These are phyloP conservation scores for Seira ritae DNA, from an alignment of 2,888 invertebrate genomes.

Conservation along the genomic window DNA sequence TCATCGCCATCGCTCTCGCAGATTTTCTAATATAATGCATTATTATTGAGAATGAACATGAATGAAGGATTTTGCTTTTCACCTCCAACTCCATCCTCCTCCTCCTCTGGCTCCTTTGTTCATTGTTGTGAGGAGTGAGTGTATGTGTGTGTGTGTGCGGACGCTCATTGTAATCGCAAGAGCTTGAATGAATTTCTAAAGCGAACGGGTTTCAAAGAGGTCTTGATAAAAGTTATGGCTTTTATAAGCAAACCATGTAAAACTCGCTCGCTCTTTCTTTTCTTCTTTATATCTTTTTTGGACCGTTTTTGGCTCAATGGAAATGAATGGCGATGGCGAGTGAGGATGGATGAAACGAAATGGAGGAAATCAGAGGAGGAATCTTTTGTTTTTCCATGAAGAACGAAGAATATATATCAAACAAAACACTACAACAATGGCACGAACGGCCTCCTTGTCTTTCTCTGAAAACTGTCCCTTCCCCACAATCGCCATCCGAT, in stretches of 20 bases:
- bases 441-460: neutral
- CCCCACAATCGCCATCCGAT: too few relatives aligned
- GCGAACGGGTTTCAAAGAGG: constrained; percentile 56
- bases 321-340: constrained; percentile 44
- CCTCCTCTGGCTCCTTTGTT: too few relatives aligned
- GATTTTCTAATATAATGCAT: neutral
- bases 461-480: neutral
- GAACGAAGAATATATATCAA: constrained; percentile 34
- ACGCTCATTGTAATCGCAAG: constrained; percentile 48
- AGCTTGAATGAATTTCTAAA: neutral
- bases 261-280: constrained; percentile 34
- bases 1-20: neutral
- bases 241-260: constrained; percentile 48
- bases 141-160: constrained; percentile 13
- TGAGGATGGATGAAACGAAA: constrained; percentile 52
- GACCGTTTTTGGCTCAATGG: constrained; percentile 35
- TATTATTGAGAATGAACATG: neutral
- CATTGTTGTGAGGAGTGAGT: too few relatives aligned
- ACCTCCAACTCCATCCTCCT: too few relatives aligned
- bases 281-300: too few relatives aligned
- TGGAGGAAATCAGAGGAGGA: constrained; percentile 60
- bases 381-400: constrained; percentile 55
- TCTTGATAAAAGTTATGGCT: constrained; percentile 65
- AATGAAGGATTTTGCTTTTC: constrained; percentile 53
- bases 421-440: constrained; percentile 16